Conservation (phyloP, 1,140 invertebrate genomes). For the Caenorhabditis remanei region DNA sequence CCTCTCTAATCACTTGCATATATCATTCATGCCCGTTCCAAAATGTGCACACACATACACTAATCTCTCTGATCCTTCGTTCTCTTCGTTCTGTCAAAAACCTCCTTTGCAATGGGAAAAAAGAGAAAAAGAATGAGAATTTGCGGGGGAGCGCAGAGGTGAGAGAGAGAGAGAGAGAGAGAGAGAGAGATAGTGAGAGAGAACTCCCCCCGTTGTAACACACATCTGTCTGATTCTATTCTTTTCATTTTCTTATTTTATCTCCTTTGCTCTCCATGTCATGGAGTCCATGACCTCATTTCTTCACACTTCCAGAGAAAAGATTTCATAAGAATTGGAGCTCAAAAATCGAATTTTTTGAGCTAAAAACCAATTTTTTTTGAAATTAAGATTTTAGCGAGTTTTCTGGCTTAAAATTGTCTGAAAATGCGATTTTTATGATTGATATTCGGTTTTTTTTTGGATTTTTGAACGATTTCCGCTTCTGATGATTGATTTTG, state of each 20-base stretch:
- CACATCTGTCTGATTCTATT: constrained; percentile 38
- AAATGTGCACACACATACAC: constrained; percentile 42
- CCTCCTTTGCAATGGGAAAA: neutral
- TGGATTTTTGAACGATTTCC: no score
- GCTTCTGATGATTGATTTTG: no score
- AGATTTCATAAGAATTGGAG: neutral
- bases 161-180: neutral
- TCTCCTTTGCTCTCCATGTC: neutral
- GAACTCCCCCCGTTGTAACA: neutral
- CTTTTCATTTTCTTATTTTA: neutral
- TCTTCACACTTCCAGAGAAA: neutral
- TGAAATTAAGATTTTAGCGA: no score
- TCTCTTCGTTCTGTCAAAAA: constrained; percentile 17
- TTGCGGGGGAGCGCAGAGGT: constrained; percentile 20
- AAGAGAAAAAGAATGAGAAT: no score
- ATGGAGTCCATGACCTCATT: neutral
- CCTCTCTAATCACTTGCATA: no score
- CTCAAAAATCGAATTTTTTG: no score
- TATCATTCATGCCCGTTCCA: constrained; percentile 5
- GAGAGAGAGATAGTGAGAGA: neutral
- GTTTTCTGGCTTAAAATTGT: no score
- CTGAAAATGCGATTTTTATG: no score
- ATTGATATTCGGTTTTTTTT: no score
- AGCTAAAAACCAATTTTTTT: no score
- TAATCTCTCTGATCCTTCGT: neutral